Evolutionary conservation across 2,113 vertebrate genomes (phyloP).

Genomic region (Cyprinodon tularosa): DNA sequence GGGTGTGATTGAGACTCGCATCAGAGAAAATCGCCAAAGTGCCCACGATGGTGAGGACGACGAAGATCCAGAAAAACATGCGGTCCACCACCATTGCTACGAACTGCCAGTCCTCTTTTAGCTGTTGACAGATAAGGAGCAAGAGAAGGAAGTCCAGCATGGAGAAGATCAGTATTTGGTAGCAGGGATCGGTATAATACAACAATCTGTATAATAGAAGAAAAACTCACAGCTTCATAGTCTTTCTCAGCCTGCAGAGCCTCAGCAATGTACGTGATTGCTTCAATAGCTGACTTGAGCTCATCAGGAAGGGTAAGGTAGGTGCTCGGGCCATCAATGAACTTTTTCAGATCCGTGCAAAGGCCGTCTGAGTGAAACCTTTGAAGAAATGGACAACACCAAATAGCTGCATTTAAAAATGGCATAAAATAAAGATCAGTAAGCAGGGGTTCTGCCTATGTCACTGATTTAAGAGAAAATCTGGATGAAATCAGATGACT

Average conservation of each 20-base stretch:
- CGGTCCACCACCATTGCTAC: slow-evolving; percentile 86
- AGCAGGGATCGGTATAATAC: neutral
- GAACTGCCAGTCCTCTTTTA: slow-evolving; percentile 85
- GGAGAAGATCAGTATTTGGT: neutral
- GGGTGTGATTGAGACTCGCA: slow-evolving; percentile 80
- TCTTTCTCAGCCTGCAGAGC: slow-evolving; percentile 88
- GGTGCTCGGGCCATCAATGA: slow-evolving; percentile 82
- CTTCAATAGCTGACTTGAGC: slow-evolving; percentile 83
- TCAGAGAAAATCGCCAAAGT: slow-evolving; percentile 80
- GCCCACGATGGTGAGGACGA: slow-evolving; percentile 82
- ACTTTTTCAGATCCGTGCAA: slow-evolving; percentile 81
- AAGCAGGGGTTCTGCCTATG: neutral
- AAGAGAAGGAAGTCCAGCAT: rapidly evolving
- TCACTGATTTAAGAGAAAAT: neutral
- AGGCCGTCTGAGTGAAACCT: slow-evolving; percentile 83
- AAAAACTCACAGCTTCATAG: slow-evolving; percentile 80
- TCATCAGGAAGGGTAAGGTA: slow-evolving; percentile 82
- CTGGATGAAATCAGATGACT: neutral
- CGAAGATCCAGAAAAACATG: slow-evolving; percentile 83
- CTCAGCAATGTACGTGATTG: slow-evolving; percentile 86
- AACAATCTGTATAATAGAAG: no score
- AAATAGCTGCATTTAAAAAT: neutral
- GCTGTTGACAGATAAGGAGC: slow-evolving; percentile 42
- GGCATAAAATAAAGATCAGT: no score
- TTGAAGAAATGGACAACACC: slow-evolving; percentile 1